Evolutionary conservation across 1,140 invertebrate genomes (phyloP), one percentile per base, ranked within the genome.

Genomic region (Trachymyrmex cornetzi): DNA sequence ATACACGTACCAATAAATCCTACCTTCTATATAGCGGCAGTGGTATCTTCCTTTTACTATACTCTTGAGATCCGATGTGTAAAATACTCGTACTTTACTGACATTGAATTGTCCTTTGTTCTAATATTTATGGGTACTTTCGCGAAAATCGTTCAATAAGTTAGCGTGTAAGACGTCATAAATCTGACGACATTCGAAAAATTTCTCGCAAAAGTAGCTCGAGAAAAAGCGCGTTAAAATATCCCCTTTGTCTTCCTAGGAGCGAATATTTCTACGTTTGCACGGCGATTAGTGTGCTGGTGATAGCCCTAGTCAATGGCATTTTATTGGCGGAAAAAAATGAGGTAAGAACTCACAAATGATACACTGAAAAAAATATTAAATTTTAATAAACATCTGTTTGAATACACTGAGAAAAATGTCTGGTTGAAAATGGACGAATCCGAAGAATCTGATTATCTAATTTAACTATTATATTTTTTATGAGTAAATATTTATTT

Each of bases 261-360:
- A 94, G 92, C 57, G 30, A 93, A 0, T 94, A 94, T 63, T 94
- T 94, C 77, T 94, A 95, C 75, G 85, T 79, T 1, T 94, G 93
- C 75, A 92, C 91, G 6, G 89, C 71, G n/a, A 82, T 94, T 27
- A 94, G 93, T 84, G 77, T 91, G 48, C 57, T 94, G 19, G 57
- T 94, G 16, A 94, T 95, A n/a, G 86, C 88, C 30, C n/a, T 91
- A 1, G 90, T 95, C 55, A 95, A 95, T 74, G 92, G 87, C 0
- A 88, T 95, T 38, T 88, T 95, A 16, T 79, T 94, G n/a, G 89
- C 94, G 16, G 95, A 95, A 77, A 95, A 94, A 75, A 94, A 93
- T 74, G 90, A 95, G 93, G 95, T 95, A 88, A 90, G 87, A 66
- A 64, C 5, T 16, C 38, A n/a, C 3, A 16, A 14, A 4, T 72